A percentile compares a stretch with the other conserved stretches of the same genome.
phyloP scores from a whole-genome alignment of 2,888 invertebrate genomes.

The Latrodectus elegans region DNA sequence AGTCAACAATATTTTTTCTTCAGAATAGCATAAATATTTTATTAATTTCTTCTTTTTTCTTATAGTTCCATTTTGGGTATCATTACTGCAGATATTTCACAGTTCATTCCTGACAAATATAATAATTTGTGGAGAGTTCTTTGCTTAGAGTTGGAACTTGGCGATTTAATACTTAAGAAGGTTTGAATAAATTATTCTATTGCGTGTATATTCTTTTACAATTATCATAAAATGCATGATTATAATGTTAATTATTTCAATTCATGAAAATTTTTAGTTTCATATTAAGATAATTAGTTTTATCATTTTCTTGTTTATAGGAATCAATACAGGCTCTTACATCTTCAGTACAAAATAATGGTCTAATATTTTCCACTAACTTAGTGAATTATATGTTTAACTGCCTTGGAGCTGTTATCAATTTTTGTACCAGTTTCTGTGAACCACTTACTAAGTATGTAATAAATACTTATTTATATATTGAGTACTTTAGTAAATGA shows the following conservation, averaged over 20 bases:
- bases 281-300: neutral
- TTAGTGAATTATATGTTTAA: constrained; percentile 34
- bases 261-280: constrained; percentile 8
- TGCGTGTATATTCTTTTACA: neutral
- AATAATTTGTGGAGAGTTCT: constrained; percentile 30
- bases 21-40: no score
- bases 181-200: constrained; percentile 15
- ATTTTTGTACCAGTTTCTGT: constrained; percentile 15
- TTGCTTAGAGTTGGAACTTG: constrained; percentile 58
- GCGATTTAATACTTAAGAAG: constrained; percentile 43
- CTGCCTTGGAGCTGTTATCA: constrained; percentile 41
- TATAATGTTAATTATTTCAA: neutral
- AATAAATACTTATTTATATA: neutral
- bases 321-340: constrained; percentile 32
- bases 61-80: constrained; percentile 44
- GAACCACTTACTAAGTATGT: constrained; percentile 24
- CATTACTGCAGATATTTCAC: constrained; percentile 33
- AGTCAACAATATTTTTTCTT: no score
- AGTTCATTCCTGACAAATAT: constrained; percentile 47
- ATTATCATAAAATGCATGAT: neutral
- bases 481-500: constrained; percentile 21
- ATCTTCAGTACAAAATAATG: constrained; percentile 17
- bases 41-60: neutral
- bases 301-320: constrained; percentile 12
- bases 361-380: constrained; percentile 33